A percentile compares a stretch with the other conserved stretches of the same genome.
Conservation (phyloP, 2,888 invertebrate genomes). For the Trachelus troglodyta region DNA sequence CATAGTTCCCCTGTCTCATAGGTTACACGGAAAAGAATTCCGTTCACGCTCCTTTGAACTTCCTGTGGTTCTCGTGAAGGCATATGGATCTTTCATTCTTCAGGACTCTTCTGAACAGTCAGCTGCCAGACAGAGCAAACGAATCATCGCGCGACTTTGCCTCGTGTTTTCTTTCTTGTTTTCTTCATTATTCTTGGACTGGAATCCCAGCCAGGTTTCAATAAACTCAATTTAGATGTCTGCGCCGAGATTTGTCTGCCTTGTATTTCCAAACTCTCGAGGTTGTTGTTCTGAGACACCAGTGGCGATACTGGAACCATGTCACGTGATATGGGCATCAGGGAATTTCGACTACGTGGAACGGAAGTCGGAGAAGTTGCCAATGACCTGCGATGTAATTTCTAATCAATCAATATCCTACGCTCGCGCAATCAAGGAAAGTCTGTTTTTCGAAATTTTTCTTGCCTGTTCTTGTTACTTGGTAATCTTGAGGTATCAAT, state of each 20-base stretch:
- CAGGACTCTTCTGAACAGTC: no score
- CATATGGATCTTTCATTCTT: no score
- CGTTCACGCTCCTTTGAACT: no score
- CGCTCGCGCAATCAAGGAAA: not conserved
- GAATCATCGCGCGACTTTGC: conserved; percentile 1
- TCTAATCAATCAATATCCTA: not conserved
- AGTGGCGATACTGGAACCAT: conserved; percentile 38
- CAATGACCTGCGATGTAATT: conserved; percentile 24
- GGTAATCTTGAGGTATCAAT: conserved; percentile 55
- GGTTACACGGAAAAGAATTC: no score
- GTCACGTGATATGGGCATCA: conserved; percentile 53
- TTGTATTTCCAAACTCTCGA: conserved; percentile 43
- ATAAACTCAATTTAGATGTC: conserved; percentile 35
- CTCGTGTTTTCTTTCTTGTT: conserved; percentile 32
- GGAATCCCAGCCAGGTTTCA: conserved; percentile 34
- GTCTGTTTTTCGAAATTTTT: not conserved
- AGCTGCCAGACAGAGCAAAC: no score
- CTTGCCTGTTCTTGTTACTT: conserved; percentile 54
- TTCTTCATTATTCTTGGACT: conserved; percentile 34
- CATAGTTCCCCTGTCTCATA: no score
- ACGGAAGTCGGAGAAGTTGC: conserved; percentile 39
- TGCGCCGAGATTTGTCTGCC: conserved; percentile 49
- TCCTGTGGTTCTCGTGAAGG: no score
- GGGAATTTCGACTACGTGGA: conserved; percentile 44
- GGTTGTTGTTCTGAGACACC: conserved; percentile 26